Base-by-base conservation (phyloP, 2,113 vertebrate species). In the Pelodiscus sinensis region DNA sequence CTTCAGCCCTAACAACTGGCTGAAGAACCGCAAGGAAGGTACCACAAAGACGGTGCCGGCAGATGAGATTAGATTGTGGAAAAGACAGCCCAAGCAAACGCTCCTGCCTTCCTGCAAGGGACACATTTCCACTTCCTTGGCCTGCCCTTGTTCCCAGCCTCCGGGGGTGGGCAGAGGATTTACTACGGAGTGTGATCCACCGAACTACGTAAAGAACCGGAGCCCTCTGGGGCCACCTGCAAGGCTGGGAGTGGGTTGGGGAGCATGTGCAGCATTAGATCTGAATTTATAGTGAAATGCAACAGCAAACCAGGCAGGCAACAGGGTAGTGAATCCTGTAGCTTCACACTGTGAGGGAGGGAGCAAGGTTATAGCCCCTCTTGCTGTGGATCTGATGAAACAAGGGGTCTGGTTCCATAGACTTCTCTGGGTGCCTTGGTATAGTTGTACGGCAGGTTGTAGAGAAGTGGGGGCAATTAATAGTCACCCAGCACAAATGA, bases 261-360 rank as follows among this genome's bases (percentile, higher is more conserved):
- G 89, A 95, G 89, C 92, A 91, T 80, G 31, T 84, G 91, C 58
- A 85, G 77, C 58, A 44, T 31, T 60, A 78, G 91, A 80, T 89
- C 81, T 75, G 79, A 84, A 86, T 92, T 92, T 87, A 88, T 92
- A 94, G 93, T 79, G 90, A 92, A 90, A 90, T 56, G 8, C 3
- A 79, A 50, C 88, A 89, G 73, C 79, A 84, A 96, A 93, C 87
- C 79, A 92, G 92, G 85, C 87, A 9, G 55, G 58, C 83, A 86
- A 79, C 79, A 81, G 9, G 65, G 60, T 24, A 84, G 85, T 90
- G 90, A n/a, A 52, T 92, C 90, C 21, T 50, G 18, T 55, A 87
- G 54, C 82, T 92, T 86, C 10, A 6, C 4, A 79, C 78, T 83
- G 2, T 5, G 13, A 0, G 0, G 5, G 13, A 0, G 0, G 5